phyloP scores from a whole-genome alignment of 1,140 invertebrate genomes.

The Penaeus indicus region DNA sequence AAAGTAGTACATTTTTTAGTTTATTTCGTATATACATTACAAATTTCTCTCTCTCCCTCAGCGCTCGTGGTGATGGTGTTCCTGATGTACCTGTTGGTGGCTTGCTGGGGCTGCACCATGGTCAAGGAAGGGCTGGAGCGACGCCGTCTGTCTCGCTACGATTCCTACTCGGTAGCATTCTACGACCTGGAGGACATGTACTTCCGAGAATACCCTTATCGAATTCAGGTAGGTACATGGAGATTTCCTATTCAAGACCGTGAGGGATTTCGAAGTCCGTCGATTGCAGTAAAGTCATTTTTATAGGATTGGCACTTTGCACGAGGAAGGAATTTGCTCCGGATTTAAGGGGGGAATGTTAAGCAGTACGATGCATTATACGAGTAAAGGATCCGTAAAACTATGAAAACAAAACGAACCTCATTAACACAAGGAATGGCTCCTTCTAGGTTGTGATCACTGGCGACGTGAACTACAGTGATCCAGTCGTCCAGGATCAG shows the following conservation, averaged over 20 bases:
- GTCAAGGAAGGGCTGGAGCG: slow-evolving; percentile 91
- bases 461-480: slow-evolving; percentile 88
- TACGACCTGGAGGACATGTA: slow-evolving; percentile 91
- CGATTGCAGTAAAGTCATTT: too few relatives aligned
- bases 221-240: slow-evolving; percentile 81
- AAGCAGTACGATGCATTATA: background rate
- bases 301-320: too few relatives aligned
- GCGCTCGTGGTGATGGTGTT: slow-evolving; percentile 73
- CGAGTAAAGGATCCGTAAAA: background rate
- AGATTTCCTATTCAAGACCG: too few relatives aligned
- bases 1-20: too few relatives aligned
- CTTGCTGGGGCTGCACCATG: slow-evolving; percentile 88
- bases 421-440: too few relatives aligned
- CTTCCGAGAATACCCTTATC: slow-evolving; percentile 91
- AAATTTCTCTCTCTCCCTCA: background rate
- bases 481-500: slow-evolving; percentile 81
- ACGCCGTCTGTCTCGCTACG: slow-evolving; percentile 85
- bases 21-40: too few relatives aligned
- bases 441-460: slow-evolving; percentile 83
- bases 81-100: slow-evolving; percentile 81
- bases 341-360: too few relatives aligned
- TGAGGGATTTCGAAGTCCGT: too few relatives aligned
- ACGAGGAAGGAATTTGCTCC: too few relatives aligned
- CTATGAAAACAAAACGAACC: background rate
- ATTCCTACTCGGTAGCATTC: slow-evolving; percentile 91